Percentiles rank a stretch among this genome's conserved stretches.
Conservation (phyloP, 2,113 vertebrate species). For the Neotoma lepida region DNA sequence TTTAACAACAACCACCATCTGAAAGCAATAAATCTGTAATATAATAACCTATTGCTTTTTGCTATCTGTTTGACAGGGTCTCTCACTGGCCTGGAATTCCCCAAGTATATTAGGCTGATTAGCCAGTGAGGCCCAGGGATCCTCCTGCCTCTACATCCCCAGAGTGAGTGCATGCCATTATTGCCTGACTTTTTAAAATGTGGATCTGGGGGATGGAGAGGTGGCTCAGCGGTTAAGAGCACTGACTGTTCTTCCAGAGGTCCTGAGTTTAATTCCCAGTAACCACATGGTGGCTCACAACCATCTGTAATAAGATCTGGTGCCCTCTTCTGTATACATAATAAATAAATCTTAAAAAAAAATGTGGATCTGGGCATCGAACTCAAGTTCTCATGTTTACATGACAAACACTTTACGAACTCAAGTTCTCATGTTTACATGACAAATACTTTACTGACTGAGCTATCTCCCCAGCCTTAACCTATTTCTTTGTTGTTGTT, state of each 20-base stretch:
- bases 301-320: no score
- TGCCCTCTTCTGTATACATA: no score
- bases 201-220: no score
- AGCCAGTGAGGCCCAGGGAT: neutral
- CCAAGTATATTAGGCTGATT: neutral
- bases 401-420: no score
- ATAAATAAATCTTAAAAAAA: no score
- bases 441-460: neutral
- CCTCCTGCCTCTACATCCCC: neutral
- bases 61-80: neutral
- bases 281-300: no score
- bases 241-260: no score
- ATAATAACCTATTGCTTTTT: constrained; percentile 2
- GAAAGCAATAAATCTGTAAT: neutral
- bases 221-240: no score
- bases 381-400: no score
- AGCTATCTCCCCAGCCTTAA: no score
- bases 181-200: neutral
- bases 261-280: no score
- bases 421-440: neutral
- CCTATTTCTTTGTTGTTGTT: neutral
- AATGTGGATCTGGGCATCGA: no score
- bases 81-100: neutral
- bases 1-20: neutral
- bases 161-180: neutral